Percentiles rank a stretch among this genome's conserved stretches.
Conservation (phyloP, 2,888 invertebrate genomes). For the Drosophila recens region DNA sequence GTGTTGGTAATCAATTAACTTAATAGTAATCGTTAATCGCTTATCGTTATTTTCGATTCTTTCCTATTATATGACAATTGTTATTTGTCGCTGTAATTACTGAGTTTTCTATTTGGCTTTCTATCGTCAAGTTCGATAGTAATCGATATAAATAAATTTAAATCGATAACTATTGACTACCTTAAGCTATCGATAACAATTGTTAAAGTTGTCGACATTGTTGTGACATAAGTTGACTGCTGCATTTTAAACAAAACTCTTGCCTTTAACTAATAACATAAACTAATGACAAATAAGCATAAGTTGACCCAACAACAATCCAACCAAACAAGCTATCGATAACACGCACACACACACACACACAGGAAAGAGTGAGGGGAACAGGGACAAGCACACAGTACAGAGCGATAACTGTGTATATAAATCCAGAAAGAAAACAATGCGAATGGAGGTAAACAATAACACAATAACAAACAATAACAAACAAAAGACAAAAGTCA, state of each 20-base stretch:
- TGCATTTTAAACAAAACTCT: neutral
- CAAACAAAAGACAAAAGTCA: slow-evolving; percentile 17
- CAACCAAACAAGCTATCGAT: slow-evolving; percentile 14
- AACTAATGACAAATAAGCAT: neutral
- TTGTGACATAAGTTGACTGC: neutral
- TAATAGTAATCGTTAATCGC: neutral
- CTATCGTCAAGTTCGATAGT: neutral
- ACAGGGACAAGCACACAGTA: neutral
- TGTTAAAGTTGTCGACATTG: neutral
- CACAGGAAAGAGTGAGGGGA: neutral
- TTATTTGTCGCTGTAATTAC: neutral
- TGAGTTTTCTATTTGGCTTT: neutral
- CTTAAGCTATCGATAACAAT: neutral
- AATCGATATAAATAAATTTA: neutral
- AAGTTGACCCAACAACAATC: neutral
- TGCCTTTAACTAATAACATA: neutral
- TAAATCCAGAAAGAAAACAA: slow-evolving; percentile 7
- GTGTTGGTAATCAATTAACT: neutral
- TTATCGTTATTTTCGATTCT: neutral
- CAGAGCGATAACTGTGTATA: neutral
- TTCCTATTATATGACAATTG: neutral
- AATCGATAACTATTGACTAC: no score
- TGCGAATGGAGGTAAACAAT: slow-evolving; percentile 8
- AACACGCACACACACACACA: neutral
- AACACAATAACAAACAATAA: slow-evolving; percentile 16